These are phyloP conservation scores for Ophiodon elongatus DNA, from an alignment of 2,113 vertebrate species.

Conservation along the genomic window DNA sequence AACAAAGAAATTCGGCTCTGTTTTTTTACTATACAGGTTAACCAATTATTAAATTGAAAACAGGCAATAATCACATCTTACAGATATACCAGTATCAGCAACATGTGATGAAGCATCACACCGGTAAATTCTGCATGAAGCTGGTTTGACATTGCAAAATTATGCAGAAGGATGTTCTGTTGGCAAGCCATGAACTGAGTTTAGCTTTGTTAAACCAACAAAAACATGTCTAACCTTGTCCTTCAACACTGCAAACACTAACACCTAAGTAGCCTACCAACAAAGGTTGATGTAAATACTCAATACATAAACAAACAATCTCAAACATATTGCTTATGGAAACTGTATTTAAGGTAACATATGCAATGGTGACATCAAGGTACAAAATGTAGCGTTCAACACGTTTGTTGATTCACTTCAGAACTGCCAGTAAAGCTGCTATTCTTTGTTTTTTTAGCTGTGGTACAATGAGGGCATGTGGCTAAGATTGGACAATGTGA, in stretches of 20 bases:
- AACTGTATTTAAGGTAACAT: background rate
- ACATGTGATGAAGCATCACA: background rate
- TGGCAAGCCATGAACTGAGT: background rate
- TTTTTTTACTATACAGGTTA: background rate
- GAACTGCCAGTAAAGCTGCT: background rate
- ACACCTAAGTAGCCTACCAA: background rate
- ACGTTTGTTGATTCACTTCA: background rate
- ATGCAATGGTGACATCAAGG: background rate
- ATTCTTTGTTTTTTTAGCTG: background rate
- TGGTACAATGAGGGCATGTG: conserved; percentile 31
- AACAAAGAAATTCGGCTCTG: background rate
- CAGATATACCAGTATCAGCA: background rate
- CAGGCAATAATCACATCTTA: background rate
- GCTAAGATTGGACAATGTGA: conserved; percentile 26
- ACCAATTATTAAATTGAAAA: background rate
- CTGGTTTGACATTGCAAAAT: background rate
- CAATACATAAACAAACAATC: background rate
- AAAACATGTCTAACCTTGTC: conserved; percentile 3
- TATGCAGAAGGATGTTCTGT: background rate
- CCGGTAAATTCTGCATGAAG: background rate
- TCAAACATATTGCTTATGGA: background rate
- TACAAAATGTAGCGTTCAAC: background rate
- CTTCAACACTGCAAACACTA: background rate
- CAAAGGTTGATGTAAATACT: background rate
- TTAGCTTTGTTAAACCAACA: conserved; percentile 7